Percentiles rank a stretch among this genome's conserved stretches.
Evolutionary conservation across 2,113 vertebrate species (phyloP).

Genomic region (Hypanus sabinus): DNA sequence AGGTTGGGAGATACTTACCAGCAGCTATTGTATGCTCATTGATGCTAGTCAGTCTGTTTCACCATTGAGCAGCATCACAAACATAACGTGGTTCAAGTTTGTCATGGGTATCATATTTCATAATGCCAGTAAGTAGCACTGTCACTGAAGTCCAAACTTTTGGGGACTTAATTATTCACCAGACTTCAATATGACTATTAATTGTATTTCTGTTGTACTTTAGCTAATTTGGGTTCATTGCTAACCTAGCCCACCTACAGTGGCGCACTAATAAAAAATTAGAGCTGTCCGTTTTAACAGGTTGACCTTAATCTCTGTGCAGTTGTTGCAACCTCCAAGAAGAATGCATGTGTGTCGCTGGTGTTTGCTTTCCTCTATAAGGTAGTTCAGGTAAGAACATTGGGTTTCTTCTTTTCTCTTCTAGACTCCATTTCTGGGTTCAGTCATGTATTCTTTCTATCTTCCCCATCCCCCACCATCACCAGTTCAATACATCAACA

Average conservation of each 20-base stretch:
- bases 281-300: neutral
- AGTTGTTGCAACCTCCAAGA: constrained; percentile 98
- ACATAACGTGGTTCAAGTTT: neutral
- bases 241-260: neutral
- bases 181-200: neutral
- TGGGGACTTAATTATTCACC: neutral
- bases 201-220: neutral
- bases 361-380: constrained; percentile 98
- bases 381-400: constrained; percentile 80
- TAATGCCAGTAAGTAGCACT: neutral
- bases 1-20: neutral
- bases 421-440: neutral
- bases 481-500: neutral
- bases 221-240: neutral
- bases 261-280: neutral
- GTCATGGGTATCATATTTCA: neutral
- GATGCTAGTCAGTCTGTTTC: neutral
- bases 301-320: constrained; percentile 29
- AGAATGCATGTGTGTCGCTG: constrained; percentile 89
- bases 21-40: neutral
- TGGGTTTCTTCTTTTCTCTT: neutral
- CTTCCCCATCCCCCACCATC: neutral
- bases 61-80: neutral
- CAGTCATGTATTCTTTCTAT: neutral
- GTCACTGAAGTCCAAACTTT: neutral